Percentiles rank a stretch among this genome's conserved stretches.
Conservation (phyloP, 2,888 invertebrate species). For the Tipula lateralis region DNA sequence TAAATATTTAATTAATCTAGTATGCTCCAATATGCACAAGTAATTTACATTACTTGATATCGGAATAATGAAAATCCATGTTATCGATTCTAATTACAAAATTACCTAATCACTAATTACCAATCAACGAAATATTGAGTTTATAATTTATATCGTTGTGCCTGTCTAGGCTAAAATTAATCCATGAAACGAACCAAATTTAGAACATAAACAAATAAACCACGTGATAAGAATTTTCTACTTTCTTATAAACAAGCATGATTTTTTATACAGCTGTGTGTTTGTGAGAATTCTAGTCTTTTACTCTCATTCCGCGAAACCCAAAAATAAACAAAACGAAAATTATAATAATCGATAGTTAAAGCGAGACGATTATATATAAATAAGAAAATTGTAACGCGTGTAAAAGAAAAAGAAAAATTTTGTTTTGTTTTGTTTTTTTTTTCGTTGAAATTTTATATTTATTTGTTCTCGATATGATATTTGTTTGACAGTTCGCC, state of each 20-base stretch:
- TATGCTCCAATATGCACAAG: too few species aligned
- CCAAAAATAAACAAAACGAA: too few species aligned
- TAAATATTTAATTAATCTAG: too few species aligned
- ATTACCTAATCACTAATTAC: too few species aligned
- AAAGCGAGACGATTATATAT: neutral
- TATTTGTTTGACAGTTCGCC: neutral
- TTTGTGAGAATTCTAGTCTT: neutral
- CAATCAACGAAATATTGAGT: too few species aligned
- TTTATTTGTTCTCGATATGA: neutral
- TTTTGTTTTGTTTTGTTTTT: neutral
- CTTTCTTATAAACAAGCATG: too few species aligned
- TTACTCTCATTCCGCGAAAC: neutral
- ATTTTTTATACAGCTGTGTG: neutral
- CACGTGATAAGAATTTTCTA: too few species aligned
- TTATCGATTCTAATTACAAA: too few species aligned
- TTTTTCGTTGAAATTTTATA: neutral
- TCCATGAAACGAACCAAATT: neutral
- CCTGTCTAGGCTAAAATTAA: neutral
- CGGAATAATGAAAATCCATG: too few species aligned
- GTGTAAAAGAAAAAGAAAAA: neutral
- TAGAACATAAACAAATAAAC: neutral
- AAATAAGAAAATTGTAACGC: neutral
- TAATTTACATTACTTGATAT: too few species aligned
- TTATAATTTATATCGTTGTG: too few species aligned
- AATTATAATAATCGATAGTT: neutral